A percentile compares a stretch with the other conserved stretches of the same genome.
phyloP scores from a whole-genome alignment of 2,888 invertebrate genomes.

The Volucella zonaria region DNA sequence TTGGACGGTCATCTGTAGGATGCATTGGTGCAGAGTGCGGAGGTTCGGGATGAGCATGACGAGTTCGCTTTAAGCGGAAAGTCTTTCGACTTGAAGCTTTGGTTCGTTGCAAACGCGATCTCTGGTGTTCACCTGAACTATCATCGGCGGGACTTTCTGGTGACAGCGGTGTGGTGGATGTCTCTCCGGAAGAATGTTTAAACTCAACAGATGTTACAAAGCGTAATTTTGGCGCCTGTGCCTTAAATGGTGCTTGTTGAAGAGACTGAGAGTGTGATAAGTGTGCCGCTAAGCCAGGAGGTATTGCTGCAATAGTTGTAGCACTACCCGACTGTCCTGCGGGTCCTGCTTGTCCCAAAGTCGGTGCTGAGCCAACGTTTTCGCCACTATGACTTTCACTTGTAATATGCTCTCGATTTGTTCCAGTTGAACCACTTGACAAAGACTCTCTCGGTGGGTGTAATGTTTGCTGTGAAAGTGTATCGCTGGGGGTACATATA shows the following conservation, averaged over 20 bases:
- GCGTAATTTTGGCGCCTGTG: constrained; percentile 87
- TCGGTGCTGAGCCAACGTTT: constrained; percentile 78
- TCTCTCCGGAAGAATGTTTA: constrained; percentile 91
- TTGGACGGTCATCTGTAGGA: constrained; percentile 77
- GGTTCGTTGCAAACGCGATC: constrained; percentile 91
- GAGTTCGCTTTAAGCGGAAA: constrained; percentile 92
- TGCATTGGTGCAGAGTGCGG: constrained; percentile 77
- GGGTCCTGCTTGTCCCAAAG: constrained; percentile 76
- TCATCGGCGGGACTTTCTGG: constrained; percentile 88
- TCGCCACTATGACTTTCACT: constrained; percentile 82
- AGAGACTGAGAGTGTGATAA: constrained; percentile 82
- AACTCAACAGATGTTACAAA: constrained; percentile 92
- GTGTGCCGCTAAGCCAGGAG: constrained; percentile 81
- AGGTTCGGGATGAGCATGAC: constrained; percentile 88
- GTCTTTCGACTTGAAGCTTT: constrained; percentile 97
- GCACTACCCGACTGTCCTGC: constrained; percentile 76
- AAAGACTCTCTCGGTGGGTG: constrained; percentile 84
- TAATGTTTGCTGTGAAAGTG: constrained; percentile 82
- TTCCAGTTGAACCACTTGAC: constrained; percentile 86
- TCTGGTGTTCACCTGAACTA: constrained; percentile 86
- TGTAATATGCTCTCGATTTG: constrained; percentile 81
- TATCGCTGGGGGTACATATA: constrained; percentile 82
- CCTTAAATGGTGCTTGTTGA: constrained; percentile 82
- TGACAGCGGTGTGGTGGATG: constrained; percentile 89
- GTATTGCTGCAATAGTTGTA: constrained; percentile 77